phyloP scores from a whole-genome alignment of 2,888 invertebrate species.

The Caradrina clavipalpis region DNA sequence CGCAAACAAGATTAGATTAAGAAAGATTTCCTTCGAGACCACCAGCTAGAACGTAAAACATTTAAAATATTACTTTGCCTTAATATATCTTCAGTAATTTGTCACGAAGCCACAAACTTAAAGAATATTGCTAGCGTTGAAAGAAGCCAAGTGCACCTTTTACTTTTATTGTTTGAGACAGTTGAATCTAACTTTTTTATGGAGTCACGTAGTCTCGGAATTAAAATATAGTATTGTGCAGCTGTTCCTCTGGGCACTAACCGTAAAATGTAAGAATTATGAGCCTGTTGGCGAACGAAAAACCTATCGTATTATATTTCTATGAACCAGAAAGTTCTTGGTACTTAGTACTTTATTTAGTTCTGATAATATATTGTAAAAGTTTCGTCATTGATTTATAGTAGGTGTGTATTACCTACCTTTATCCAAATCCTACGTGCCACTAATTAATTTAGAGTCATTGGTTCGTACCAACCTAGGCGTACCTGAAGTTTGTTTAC shows the following conservation, averaged over 20 bases:
- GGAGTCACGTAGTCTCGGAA: slow-evolving; percentile 40
- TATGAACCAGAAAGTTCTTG: slow-evolving; percentile 1
- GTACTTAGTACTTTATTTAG: neutral
- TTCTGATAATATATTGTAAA: neutral
- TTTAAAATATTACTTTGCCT: slow-evolving; percentile 47
- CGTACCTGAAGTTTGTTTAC: neutral
- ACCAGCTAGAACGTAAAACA: slow-evolving; percentile 40
- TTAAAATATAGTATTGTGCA: slow-evolving; percentile 52
- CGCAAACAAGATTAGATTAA: slow-evolving; percentile 63
- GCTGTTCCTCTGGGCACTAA: slow-evolving; percentile 28
- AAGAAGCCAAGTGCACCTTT: slow-evolving; percentile 44
- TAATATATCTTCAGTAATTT: slow-evolving; percentile 43
- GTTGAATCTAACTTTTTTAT: slow-evolving; percentile 43
- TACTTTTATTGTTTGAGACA: slow-evolving; percentile 43
- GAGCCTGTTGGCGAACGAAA: slow-evolving; percentile 17
- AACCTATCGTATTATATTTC: slow-evolving; percentile 18
- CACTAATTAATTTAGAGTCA: neutral
- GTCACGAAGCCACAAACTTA: slow-evolving; percentile 33
- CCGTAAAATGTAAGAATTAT: slow-evolving; percentile 50
- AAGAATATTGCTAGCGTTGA: slow-evolving; percentile 23
- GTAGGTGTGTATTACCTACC: too few species aligned
- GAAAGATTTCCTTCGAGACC: slow-evolving; percentile 69
- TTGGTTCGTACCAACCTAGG: neutral
- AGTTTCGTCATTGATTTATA: neutral
- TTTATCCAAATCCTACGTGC: neutral